These are phyloP conservation scores for Podargus strigoides DNA, from an alignment of 2,797 vertebrate species.

Conservation along the genomic window DNA sequence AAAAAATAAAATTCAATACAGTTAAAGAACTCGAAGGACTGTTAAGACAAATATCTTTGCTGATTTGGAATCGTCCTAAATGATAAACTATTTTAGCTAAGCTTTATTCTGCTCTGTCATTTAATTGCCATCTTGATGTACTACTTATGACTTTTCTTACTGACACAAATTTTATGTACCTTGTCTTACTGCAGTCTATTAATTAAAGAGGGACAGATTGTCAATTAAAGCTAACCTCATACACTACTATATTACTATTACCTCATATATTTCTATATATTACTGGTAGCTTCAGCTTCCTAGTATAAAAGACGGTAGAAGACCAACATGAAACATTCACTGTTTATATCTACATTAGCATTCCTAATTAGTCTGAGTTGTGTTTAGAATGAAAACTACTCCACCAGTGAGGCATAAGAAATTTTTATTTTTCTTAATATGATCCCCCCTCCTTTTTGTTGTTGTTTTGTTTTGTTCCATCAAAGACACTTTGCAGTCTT, in stretches of 20 bases:
- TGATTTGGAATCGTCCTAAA: neutral
- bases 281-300: neutral
- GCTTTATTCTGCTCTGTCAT: neutral
- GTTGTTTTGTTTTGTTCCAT: neutral
- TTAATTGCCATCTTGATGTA: neutral
- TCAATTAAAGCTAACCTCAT: neutral
- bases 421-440: neutral
- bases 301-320: neutral
- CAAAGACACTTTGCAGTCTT: neutral
- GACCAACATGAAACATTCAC: neutral
- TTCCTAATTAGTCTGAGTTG: neutral
- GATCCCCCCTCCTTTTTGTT: neutral
- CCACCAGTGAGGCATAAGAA: neutral
- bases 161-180: neutral
- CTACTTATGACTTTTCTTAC: neutral
- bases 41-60: neutral
- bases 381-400: neutral
- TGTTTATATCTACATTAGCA: neutral
- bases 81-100: neutral
- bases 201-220: neutral
- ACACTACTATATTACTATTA: no score
- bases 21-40: neutral
- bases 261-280: no score
- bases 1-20: neutral
- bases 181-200: neutral